Evolutionary conservation across 2,888 invertebrate genomes (phyloP).

Genomic region (Dorcus hopei): DNA sequence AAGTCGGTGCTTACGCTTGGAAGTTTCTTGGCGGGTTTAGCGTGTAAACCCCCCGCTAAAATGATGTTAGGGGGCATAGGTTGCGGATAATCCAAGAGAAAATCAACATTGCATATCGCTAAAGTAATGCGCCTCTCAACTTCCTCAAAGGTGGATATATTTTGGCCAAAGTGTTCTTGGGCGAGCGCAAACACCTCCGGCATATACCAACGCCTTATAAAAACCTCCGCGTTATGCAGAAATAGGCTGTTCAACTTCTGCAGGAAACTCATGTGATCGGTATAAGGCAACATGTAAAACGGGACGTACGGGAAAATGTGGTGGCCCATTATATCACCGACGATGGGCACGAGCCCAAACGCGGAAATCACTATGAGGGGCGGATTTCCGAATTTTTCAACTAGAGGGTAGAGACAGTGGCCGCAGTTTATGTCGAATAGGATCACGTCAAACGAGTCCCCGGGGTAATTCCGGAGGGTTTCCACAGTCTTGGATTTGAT

Average conservation of each 20-base stretch:
- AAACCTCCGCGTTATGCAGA: constrained; percentile 8
- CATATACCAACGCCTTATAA: constrained; percentile 14
- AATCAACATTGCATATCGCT: constrained; percentile 37
- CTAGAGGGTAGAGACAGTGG: constrained; percentile 26
- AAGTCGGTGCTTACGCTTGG: constrained; percentile 30
- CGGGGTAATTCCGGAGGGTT: constrained; percentile 24
- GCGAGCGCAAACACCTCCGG: constrained; percentile 24
- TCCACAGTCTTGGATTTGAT: constrained; percentile 18
- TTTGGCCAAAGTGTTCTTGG: constrained; percentile 27
- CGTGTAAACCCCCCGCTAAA: constrained; percentile 43
- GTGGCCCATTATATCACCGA: constrained; percentile 21
- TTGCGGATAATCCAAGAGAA: constrained; percentile 35
- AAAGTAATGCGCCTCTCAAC: constrained; percentile 33
- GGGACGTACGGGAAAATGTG: constrained; percentile 32
- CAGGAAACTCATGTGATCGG: constrained; percentile 28
- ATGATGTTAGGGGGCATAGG: constrained; percentile 43
- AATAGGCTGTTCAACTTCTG: constrained; percentile 29
- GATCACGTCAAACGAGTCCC: constrained; percentile 28
- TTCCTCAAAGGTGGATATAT: constrained; percentile 28
- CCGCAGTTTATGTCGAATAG: constrained; percentile 23
- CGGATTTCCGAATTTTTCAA: constrained; percentile 27
- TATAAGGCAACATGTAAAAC: constrained; percentile 23
- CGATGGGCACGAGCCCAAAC: constrained; percentile 18
- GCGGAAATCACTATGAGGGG: constrained; percentile 26
- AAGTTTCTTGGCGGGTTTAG: constrained; percentile 29